Percentiles rank a stretch among this genome's conserved stretches.
Conservation (phyloP, 2,113 vertebrate species). For the Pelobates fuscus region DNA sequence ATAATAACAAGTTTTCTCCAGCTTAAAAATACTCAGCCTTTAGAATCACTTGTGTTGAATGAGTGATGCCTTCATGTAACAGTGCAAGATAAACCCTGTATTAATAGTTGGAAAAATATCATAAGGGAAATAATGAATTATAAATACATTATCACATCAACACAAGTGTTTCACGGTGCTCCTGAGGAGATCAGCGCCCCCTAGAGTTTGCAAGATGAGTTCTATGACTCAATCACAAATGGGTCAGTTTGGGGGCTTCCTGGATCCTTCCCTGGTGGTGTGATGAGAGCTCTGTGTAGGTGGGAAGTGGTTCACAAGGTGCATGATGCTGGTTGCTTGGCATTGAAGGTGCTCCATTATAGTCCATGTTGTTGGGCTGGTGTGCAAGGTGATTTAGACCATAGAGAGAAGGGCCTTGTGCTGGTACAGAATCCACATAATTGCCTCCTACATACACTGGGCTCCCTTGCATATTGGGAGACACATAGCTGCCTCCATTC, state of each 20-base stretch:
- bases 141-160: constrained; percentile 28
- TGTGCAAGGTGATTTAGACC: constrained; percentile 92
- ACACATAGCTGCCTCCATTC: constrained; percentile 81
- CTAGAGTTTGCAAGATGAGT: constrained; percentile 56
- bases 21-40: constrained; percentile 3
- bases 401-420: constrained; percentile 88
- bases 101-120: constrained; percentile 2
- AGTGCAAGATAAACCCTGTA: constrained; percentile 31
- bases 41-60: constrained; percentile 33
- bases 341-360: constrained; percentile 83
- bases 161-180: constrained; percentile 47
- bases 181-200: constrained; percentile 54
- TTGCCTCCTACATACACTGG: constrained; percentile 89
- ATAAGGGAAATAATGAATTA: background rate
- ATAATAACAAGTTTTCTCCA: background rate
- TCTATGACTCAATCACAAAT: constrained; percentile 86
- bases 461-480: constrained; percentile 87
- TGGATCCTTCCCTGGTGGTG: constrained; percentile 99
- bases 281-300: constrained; percentile 92
- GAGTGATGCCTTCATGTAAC: constrained; percentile 1
- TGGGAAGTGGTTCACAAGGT: constrained; percentile 84
- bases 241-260: constrained; percentile 98
- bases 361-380: constrained; percentile 90
- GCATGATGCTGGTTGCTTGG: constrained; percentile 86
- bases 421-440: constrained; percentile 89